These are phyloP conservation scores for Sebastes cheni DNA, from an alignment of 2,797 vertebrate genomes.

Conservation along the genomic window DNA sequence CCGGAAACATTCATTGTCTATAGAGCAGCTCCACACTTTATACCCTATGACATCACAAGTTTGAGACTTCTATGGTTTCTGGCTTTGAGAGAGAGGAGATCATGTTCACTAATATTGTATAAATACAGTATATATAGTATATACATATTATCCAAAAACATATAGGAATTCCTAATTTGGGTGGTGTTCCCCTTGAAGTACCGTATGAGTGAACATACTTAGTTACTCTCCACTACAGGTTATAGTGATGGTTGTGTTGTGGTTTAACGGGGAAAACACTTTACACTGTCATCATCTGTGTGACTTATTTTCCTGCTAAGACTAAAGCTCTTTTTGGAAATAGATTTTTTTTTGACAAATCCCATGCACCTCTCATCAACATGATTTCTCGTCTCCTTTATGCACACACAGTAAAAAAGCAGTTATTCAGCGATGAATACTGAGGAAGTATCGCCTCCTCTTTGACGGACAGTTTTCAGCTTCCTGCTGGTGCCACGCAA, in stretches of 20 bases:
- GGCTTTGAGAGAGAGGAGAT: too few relatives aligned
- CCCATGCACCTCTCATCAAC: neutral
- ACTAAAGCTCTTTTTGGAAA: neutral
- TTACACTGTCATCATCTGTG: neutral
- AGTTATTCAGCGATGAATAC: neutral
- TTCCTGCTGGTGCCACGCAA: conserved; percentile 34
- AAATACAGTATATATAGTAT: too few relatives aligned
- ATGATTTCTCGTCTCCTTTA: neutral
- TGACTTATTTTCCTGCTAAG: neutral
- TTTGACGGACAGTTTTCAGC: neutral
- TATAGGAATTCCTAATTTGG: too few relatives aligned
- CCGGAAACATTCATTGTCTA: neutral
- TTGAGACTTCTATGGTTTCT: neutral
- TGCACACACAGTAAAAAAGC: neutral
- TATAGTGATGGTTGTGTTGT: neutral
- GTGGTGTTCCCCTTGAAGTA: too few relatives aligned
- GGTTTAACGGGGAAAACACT: neutral
- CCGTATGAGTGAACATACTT: neutral
- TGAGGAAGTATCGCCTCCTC: conserved; percentile 16
- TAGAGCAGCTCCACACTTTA: neutral
- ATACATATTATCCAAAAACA: too few relatives aligned
- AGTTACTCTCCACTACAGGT: neutral
- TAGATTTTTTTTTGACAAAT: neutral
- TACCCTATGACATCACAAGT: neutral
- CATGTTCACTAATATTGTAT: too few relatives aligned